A percentile compares a stretch with the other conserved stretches of the same genome.
Conservation (phyloP, 2,113 vertebrate species). For the Psettodes erumei region DNA sequence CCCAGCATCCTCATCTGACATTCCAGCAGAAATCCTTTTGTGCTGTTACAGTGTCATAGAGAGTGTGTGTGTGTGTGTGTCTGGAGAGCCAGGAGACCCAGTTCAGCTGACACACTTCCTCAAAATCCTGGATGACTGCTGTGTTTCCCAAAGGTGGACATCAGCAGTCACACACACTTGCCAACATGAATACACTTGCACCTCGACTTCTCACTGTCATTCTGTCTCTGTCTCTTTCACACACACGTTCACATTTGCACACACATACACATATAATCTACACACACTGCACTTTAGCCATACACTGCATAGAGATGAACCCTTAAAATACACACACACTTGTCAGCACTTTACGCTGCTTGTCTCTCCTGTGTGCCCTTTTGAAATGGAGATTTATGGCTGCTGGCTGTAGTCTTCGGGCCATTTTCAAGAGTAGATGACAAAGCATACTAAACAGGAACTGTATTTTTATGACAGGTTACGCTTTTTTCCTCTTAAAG, state of each 20-base stretch:
- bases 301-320: slow-evolving; percentile 61
- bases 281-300: slow-evolving; percentile 35
- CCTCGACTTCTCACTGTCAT: slow-evolving; percentile 12
- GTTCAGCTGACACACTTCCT: slow-evolving; percentile 34
- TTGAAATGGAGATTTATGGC: slow-evolving; percentile 80
- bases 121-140: slow-evolving; percentile 11
- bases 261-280: background rate
- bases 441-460: slow-evolving; percentile 59
- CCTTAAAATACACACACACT: slow-evolving; percentile 71
- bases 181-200: slow-evolving; percentile 21
- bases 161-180: slow-evolving; percentile 5
- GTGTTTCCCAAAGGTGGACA: slow-evolving; percentile 24
- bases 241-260: slow-evolving; percentile 2
- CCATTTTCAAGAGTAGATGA: slow-evolving; percentile 69
- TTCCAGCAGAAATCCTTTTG: slow-evolving; percentile 28
- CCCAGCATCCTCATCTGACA: slow-evolving; percentile 32
- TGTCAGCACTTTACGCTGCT: slow-evolving; percentile 77
- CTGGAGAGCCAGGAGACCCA: slow-evolving; percentile 34
- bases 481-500: slow-evolving; percentile 19
- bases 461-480: slow-evolving; percentile 48
- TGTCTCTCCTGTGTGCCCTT: slow-evolving; percentile 64
- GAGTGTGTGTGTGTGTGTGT: slow-evolving; percentile 12
- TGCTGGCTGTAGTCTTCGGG: slow-evolving; percentile 67
- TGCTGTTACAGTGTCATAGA: slow-evolving; percentile 43
- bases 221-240: slow-evolving; percentile 9